Conservation (phyloP, 2,113 vertebrate genomes). For the crab-eating macaque (Macaca fascicularis) region T2T-MFA8v1.1 NC_088375.1:220231001-220231500, state of each 20-base stretch:
- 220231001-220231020: conserved; percentile 86
- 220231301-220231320: background rate
- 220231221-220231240: fast-evolving
- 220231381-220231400: background rate
- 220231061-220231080: background rate
- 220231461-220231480: background rate
- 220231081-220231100: background rate
- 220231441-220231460: background rate
- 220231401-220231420: background rate
- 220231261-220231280: background rate
- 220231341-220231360: background rate
- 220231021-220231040: background rate
- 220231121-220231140: background rate
- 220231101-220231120: fast-evolving
- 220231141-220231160: background rate
- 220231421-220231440: fast-evolving
- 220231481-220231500: background rate
- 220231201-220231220: background rate
- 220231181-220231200: background rate
- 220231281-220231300: background rate
- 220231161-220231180: background rate
- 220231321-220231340: background rate
- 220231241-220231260: background rate
- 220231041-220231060: fast-evolving
- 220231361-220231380: background rate